Evolutionary conservation across 2,888 invertebrate genomes (phyloP).

Genomic region (Atrina japonica): DNA sequence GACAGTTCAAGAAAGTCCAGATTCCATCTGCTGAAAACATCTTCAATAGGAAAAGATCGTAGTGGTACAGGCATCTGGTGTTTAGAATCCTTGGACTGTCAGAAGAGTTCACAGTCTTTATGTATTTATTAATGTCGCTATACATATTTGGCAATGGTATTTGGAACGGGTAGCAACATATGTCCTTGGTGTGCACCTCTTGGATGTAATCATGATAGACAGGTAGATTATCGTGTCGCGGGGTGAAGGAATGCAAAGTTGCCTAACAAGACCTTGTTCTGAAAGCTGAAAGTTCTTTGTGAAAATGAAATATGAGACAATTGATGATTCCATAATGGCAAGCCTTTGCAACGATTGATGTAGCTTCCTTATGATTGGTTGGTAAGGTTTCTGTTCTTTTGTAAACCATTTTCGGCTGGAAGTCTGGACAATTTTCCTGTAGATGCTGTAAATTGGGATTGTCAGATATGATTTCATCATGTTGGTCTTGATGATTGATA

Average conservation of each 20-base stretch:
- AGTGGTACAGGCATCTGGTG: constrained; percentile 40
- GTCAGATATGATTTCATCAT: not conserved
- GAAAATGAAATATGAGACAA: not conserved
- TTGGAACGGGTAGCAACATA: constrained; percentile 41
- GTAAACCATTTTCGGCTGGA: not conserved
- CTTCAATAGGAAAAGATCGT: constrained; percentile 32
- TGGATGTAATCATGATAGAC: constrained; percentile 11
- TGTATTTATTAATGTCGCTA: constrained; percentile 37
- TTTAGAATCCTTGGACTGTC: constrained; percentile 33
- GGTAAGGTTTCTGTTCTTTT: not conserved
- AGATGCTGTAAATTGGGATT: not conserved
- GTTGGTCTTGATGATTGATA: not conserved
- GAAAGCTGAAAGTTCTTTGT: not conserved
- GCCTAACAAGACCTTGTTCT: not conserved
- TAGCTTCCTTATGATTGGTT: constrained; percentile 1
- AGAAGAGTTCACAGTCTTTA: constrained; percentile 46
- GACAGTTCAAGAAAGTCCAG: constrained; percentile 48
- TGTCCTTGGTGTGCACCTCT: constrained; percentile 53
- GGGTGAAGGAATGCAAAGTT: not conserved
- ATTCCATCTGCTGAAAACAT: constrained; percentile 39
- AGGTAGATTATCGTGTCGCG: not conserved
- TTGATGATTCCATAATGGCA: constrained; percentile 47
- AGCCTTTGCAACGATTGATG: constrained; percentile 25
- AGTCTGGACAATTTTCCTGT: constrained; percentile 3
- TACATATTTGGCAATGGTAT: constrained; percentile 56